phyloP scores from a whole-genome alignment of 92 coral and sea anemone species.

The Blastomussa wellsi region DNA sequence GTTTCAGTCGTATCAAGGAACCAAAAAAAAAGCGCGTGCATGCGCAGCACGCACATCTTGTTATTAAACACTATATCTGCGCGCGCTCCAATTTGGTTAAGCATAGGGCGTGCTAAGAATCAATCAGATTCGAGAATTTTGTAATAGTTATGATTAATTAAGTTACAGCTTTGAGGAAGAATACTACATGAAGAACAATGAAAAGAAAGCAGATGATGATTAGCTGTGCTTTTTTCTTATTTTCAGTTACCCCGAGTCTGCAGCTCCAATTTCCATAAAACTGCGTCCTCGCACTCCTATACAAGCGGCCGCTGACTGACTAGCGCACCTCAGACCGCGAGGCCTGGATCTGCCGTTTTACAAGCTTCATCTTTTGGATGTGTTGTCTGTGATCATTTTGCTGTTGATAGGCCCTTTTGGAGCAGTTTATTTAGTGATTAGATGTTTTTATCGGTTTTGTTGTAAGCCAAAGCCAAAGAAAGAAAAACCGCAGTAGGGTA shows the following conservation, averaged over 20 bases:
- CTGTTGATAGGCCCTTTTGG: slow-evolving; percentile 8
- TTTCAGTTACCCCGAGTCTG: slow-evolving; percentile 49
- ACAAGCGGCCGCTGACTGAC: slow-evolving; percentile 50
- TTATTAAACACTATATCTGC: too few relatives aligned
- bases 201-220: neutral
- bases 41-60: too few relatives aligned
- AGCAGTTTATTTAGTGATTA: slow-evolving; percentile 11
- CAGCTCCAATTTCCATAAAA: slow-evolving; percentile 43
- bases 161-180: neutral
- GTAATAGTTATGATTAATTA: too few relatives aligned
- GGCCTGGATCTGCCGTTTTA: slow-evolving; percentile 60
- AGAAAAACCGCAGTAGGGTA: slow-evolving; percentile 8
- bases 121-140: too few relatives aligned
- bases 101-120: too few relatives aligned
- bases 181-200: neutral
- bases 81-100: too few relatives aligned
- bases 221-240: neutral
- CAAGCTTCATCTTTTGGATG: slow-evolving; percentile 54
- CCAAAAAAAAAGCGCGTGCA: too few relatives aligned
- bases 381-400: slow-evolving; percentile 18
- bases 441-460: slow-evolving; percentile 4
- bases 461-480: slow-evolving; percentile 10
- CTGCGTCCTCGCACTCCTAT: slow-evolving; percentile 42
- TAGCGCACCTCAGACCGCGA: slow-evolving; percentile 50
- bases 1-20: too few relatives aligned